phyloP scores from a whole-genome alignment of 2,113 vertebrate genomes.

The Amblyopsis rosae region DNA sequence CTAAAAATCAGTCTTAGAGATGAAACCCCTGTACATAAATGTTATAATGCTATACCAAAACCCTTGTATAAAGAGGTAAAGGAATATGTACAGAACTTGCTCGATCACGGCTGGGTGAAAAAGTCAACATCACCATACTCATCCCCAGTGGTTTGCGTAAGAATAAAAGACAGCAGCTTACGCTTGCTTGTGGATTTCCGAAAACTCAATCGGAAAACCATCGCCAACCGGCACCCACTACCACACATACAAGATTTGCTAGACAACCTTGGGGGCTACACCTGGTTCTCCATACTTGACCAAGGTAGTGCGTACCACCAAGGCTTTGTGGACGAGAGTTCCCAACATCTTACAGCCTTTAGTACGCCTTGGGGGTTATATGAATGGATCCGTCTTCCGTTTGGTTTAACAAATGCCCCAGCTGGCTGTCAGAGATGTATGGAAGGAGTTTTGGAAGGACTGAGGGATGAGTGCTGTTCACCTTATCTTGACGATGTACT shows the following conservation, averaged over 20 bases:
- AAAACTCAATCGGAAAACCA: background rate
- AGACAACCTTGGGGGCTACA: background rate
- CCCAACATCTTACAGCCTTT: constrained; percentile 6
- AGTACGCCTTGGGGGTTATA: constrained; percentile 14
- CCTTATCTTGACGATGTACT: constrained; percentile 17
- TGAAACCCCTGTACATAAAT: constrained; percentile 10
- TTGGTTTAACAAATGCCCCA: constrained; percentile 11
- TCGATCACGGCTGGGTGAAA: too few relatives aligned
- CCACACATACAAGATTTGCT: background rate
- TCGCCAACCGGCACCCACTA: background rate
- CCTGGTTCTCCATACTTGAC: constrained; percentile 9
- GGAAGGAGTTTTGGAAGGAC: constrained; percentile 1
- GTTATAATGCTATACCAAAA: constrained; percentile 2
- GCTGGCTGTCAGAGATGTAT: constrained; percentile 7
- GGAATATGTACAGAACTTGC: too few relatives aligned
- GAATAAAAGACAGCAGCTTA: too few relatives aligned
- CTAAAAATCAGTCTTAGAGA: constrained; percentile 8
- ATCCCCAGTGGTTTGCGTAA: too few relatives aligned
- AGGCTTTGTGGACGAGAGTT: constrained; percentile 1
- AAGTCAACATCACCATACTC: too few relatives aligned
- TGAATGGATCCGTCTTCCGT: constrained; percentile 2
- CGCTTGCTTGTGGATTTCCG: background rate
- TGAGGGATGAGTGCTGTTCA: constrained; percentile 17
- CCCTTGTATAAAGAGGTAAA: background rate
- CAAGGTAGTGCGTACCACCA: constrained; percentile 1